Conservation (phyloP, 2,797 vertebrate genomes). For the Sphaeramia orbicularis region DNA sequence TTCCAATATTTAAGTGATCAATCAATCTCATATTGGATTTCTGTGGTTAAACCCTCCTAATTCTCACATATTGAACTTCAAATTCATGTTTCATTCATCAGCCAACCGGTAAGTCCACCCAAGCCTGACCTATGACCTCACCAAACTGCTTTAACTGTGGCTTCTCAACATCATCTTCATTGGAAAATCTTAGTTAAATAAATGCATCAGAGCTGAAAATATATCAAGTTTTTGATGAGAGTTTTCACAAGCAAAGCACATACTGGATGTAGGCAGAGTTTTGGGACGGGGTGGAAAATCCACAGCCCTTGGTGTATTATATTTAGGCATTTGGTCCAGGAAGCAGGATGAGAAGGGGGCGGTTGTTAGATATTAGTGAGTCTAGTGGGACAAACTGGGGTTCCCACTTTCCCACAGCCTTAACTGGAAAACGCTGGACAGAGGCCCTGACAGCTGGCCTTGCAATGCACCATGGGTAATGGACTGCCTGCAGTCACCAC, state of each 20-base stretch:
- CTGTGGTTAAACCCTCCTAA: too few species aligned
- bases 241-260: too few species aligned
- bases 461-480: conserved; percentile 70
- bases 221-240: too few species aligned
- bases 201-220: neutral
- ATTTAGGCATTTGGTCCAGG: conserved; percentile 80
- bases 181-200: too few species aligned
- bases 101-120: too few species aligned
- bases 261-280: conserved; percentile 45
- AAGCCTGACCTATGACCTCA: too few species aligned
- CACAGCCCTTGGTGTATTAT: conserved; percentile 63
- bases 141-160: too few species aligned
- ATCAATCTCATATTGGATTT: too few species aligned
- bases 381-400: conserved; percentile 66
- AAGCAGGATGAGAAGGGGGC: conserved; percentile 71
- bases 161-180: too few species aligned
- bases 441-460: conserved; percentile 79
- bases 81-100: too few species aligned
- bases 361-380: conserved; percentile 60
- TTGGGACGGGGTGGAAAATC: conserved; percentile 69
- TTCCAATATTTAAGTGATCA: too few species aligned
- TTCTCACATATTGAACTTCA: too few species aligned
- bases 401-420: conserved; percentile 86
- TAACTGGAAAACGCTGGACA: conserved; percentile 79
- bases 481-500: conserved; percentile 66